phyloP scores from a whole-genome alignment of 2,888 invertebrate species.

The Harpalus rufipes region DNA sequence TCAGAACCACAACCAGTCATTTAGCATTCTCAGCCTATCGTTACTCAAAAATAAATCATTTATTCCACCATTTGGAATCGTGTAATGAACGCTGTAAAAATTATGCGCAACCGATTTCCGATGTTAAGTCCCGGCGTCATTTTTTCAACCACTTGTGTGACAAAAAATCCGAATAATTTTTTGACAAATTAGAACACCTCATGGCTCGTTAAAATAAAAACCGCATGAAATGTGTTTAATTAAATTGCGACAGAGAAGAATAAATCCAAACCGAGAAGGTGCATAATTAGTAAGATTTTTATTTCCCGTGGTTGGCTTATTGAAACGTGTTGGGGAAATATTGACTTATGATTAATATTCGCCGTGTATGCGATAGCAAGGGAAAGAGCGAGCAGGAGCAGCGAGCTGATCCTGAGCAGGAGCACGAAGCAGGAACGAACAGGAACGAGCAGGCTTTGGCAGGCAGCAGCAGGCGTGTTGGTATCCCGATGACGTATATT shows the following conservation, averaged over 20 bases:
- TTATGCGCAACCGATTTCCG: no score
- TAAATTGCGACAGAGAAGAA: background rate
- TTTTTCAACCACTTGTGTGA: background rate
- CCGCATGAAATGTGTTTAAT: background rate
- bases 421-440: background rate
- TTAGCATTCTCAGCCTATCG: no score
- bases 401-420: background rate
- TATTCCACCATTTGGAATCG: no score
- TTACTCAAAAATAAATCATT: no score
- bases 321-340: constrained; percentile 41
- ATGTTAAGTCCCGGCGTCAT: no score
- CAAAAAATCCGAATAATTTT: background rate
- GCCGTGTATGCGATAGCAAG: constrained; percentile 16
- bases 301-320: constrained; percentile 20
- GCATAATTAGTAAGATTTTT: constrained; percentile 40
- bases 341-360: constrained; percentile 53
- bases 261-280: background rate
- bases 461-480: constrained; percentile 23
- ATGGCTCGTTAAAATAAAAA: constrained; percentile 2
- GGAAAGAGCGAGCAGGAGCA: background rate
- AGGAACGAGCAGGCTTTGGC: background rate
- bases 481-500: constrained; percentile 62
- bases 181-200: background rate
- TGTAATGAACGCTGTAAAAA: no score
- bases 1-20: no score